phyloP scores from a whole-genome alignment of 2,888 invertebrate species.

The Coleophora flavipennella region DNA sequence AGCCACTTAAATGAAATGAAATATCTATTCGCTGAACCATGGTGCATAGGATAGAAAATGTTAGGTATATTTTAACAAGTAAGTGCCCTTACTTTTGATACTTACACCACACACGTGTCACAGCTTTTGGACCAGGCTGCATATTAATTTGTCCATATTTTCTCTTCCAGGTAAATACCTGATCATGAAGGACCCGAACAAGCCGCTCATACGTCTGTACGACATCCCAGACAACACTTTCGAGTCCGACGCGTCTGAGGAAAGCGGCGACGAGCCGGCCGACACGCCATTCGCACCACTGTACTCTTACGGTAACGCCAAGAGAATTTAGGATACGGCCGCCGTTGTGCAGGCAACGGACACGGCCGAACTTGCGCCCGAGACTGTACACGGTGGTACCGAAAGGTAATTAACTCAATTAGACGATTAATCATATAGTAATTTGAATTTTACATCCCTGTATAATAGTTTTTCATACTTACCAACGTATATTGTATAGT shows the following conservation, averaged over 20 bases:
- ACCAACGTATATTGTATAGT: neutral
- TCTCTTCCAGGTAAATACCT: constrained; percentile 80
- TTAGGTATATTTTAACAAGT: too few relatives aligned
- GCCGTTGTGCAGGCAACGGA: neutral
- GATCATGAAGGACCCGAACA: constrained; percentile 99
- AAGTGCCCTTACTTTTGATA: too few relatives aligned
- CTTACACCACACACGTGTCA: too few relatives aligned
- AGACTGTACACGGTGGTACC: neutral
- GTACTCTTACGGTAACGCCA: constrained; percentile 64
- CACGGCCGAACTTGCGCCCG: neutral
- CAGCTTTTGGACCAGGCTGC: neutral
- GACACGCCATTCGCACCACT: constrained; percentile 66
- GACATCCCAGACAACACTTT: constrained; percentile 99
- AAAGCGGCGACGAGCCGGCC: constrained; percentile 80
- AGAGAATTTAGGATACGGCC: constrained; percentile 43
- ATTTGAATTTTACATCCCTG: neutral
- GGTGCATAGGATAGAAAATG: too few relatives aligned
- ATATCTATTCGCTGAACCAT: too few relatives aligned
- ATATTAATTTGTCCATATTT: neutral
- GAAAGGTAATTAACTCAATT: too few relatives aligned
- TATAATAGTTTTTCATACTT: neutral
- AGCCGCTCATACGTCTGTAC: constrained; percentile 97
- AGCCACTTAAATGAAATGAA: too few relatives aligned
- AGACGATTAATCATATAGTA: too few relatives aligned
- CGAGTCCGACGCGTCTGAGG: constrained; percentile 96